Evolutionary conservation across 1,140 invertebrate genomes (phyloP).

Genomic region (Rhynchophorus ferrugineus): DNA sequence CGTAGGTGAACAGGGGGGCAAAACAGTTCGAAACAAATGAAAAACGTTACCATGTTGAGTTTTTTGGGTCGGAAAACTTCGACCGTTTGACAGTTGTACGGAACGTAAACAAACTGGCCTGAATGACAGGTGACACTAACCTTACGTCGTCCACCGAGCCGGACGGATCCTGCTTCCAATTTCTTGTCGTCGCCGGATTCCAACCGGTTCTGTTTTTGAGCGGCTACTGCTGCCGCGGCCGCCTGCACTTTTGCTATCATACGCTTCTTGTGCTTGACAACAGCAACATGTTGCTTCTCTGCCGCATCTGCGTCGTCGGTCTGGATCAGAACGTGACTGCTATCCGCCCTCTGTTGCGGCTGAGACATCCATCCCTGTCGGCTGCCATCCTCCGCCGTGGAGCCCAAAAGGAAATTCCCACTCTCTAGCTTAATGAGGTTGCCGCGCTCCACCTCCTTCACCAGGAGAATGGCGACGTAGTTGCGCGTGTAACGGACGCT

Average conservation of each 20-base stretch:
- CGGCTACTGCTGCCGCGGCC: slow-evolving; percentile 6
- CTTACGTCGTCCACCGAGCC: slow-evolving; percentile 36
- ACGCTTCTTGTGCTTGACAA: slow-evolving; percentile 20
- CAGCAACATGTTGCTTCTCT: slow-evolving; percentile 3
- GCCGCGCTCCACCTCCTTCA: slow-evolving; percentile 57
- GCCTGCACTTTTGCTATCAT: slow-evolving; percentile 24
- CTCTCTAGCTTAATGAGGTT: slow-evolving; percentile 58
- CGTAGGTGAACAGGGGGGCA: too few species aligned
- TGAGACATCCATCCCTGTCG: slow-evolving; percentile 7
- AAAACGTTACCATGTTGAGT: too few species aligned
- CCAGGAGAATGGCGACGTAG: slow-evolving; percentile 55
- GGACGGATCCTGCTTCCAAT: slow-evolving; percentile 24
- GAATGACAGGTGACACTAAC: too few species aligned
- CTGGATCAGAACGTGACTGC: slow-evolving; percentile 8
- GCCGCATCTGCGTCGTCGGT: slow-evolving; percentile 11
- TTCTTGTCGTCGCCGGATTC: slow-evolving; percentile 7
- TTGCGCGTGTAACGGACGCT: slow-evolving; percentile 55
- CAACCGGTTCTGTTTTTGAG: slow-evolving; percentile 7
- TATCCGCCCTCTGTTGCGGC: slow-evolving; percentile 1
- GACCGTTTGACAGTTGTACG: neutral
- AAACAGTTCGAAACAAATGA: too few species aligned
- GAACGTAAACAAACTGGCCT: slow-evolving; percentile 10
- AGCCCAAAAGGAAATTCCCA: slow-evolving; percentile 58
- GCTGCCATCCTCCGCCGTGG: slow-evolving; percentile 36
- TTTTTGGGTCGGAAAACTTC: too few species aligned